Percentiles rank a stretch among this genome's conserved stretches.
Evolutionary conservation across 2,113 vertebrate genomes (phyloP).

Genomic region (Cavia porcellus): DNA sequence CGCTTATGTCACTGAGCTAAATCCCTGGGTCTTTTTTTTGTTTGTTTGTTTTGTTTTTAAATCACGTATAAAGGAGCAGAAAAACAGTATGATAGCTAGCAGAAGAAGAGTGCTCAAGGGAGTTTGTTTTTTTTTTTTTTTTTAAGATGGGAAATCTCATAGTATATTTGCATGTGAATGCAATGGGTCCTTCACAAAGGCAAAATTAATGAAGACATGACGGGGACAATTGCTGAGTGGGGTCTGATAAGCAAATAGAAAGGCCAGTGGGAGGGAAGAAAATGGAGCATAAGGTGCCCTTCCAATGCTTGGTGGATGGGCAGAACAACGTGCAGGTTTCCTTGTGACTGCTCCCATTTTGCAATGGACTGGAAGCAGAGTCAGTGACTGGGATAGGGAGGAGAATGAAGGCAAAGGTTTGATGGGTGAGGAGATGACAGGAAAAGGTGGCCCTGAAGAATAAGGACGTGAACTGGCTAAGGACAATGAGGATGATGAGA

Average conservation of each 20-base stretch:
- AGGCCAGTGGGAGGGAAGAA: background rate
- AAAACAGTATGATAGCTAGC: background rate
- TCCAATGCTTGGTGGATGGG: no score
- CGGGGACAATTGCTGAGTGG: background rate
- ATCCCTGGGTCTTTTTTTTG: no score
- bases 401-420: background rate
- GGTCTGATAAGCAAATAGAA: background rate
- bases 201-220: background rate
- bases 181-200: background rate
- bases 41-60: background rate
- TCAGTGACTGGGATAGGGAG: background rate
- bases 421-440: background rate
- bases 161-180: background rate
- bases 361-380: background rate
- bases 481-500: background rate
- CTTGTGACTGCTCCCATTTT: background rate
- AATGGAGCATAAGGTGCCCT: background rate
- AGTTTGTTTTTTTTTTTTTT: background rate
- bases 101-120: background rate
- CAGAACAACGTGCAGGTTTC: background rate
- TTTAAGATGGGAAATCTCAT: background rate
- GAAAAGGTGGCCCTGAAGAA: background rate
- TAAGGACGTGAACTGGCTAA: fast-evolving
- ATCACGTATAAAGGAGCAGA: background rate
- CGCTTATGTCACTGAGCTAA: no score